Conservation (phyloP, 2,113 vertebrate genomes). For the Megaptera novaeangliae region DNA sequence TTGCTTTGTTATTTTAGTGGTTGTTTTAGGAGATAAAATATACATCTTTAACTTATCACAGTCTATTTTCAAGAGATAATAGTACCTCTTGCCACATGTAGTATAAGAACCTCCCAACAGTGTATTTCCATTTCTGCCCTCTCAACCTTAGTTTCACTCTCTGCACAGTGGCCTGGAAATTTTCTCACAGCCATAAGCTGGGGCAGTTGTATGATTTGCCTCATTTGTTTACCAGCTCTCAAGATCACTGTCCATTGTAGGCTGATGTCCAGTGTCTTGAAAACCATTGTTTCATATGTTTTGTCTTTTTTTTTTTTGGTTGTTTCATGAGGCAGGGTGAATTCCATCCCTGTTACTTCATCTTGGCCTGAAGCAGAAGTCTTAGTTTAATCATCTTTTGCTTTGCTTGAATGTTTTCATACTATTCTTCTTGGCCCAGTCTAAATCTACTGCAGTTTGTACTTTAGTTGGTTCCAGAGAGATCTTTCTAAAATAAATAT, state of each 20-base stretch:
- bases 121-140: not conserved
- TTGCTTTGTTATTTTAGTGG: not conserved
- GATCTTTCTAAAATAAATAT: conserved; percentile 7
- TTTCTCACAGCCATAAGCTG: not conserved
- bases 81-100: not conserved
- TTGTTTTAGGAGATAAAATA: not conserved
- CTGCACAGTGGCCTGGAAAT: not conserved
- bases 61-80: not conserved
- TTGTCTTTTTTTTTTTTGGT: not conserved
- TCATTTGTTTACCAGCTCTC: not conserved
- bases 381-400: conserved; percentile 25
- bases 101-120: not conserved
- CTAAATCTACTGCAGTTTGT: not conserved
- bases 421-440: not conserved
- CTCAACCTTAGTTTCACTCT: not conserved
- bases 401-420: conserved; percentile 16
- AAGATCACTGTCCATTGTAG: not conserved
- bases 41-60: not conserved
- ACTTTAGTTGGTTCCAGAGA: not conserved
- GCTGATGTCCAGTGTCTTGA: not conserved
- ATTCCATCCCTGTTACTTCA: not conserved
- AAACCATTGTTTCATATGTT: not conserved
- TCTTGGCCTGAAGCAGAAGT: conserved; percentile 17
- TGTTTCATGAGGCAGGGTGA: not conserved
- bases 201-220: not conserved